Evolutionary conservation across 1,140 invertebrate genomes (phyloP), one percentile per base, ranked within the genome.

Genomic region (Zaprionus vittiger): DNA sequence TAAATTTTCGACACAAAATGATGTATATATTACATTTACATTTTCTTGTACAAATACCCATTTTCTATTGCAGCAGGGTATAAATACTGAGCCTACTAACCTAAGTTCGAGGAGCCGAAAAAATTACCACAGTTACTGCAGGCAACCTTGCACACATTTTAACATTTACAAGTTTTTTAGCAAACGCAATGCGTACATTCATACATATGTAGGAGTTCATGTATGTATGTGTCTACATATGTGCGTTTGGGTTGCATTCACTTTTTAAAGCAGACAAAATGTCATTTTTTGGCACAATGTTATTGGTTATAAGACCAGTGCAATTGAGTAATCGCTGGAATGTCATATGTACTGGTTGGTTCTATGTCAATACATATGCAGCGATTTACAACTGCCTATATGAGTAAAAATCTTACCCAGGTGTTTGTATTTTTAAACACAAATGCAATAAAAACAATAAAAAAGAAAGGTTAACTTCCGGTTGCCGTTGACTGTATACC

Each of bases 71-170:
- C 1, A 14, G 14, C 37, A 14, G 37, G 14, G 37, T 38, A 38
- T 14, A 38, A 38, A 15, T 38, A 15, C 14, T 38, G 12, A 38
- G 14, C 37, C 12, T 14, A 34, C 31, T 34, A 11, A 34, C 31
- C 89, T 84, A 89, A 89, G 84, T 84, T 79, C 54, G 64, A 81
- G 64, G 49, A 65, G 69, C 57, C 69, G 59, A 77, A 83, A 77
- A 77, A 78, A 49, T 55, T 68, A 74, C 67, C 69, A 72, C 70
- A 80, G 78, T 56, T 34, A 68, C 52, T 67, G 75, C 56, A 84
- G 85, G 76, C 84, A 90, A 90, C 84, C 84, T 89, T 89, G 84
- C 81, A 62, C 70, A 63, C 84, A 89, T 89, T 89, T 87, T 87
- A 79, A 84, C 80, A 75, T 87, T 74, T 79, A 76, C 73, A 83